Percentiles rank a stretch among this genome's conserved stretches.
These are phyloP conservation scores for Ictidomys tridecemlineatus DNA, from an alignment of 2,113 vertebrate genomes.

Conservation along the genomic window DNA sequence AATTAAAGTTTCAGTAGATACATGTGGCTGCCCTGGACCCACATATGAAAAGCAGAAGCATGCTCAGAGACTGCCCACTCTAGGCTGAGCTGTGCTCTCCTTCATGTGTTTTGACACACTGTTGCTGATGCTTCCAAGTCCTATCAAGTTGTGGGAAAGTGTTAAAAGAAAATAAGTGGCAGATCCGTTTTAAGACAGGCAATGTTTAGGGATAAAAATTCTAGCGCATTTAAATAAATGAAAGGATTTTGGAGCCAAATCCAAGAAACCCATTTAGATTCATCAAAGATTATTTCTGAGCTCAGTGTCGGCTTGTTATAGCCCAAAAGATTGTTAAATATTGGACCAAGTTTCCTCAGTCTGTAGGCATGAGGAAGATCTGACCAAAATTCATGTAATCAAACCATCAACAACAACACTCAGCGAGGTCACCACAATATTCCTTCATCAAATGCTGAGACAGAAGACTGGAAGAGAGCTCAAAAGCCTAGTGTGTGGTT, in stretches of 20 bases:
- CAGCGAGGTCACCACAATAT: not conserved
- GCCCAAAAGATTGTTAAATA: not conserved
- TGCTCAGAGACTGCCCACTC: too few species aligned
- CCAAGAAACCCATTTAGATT: not conserved
- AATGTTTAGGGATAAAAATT: constrained; percentile 34
- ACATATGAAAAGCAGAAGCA: not conserved
- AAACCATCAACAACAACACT: not conserved
- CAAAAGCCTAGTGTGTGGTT: not conserved
- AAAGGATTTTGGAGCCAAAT: constrained; percentile 33
- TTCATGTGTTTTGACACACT: not conserved
- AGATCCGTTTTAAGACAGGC: not conserved
- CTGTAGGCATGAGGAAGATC: not conserved
- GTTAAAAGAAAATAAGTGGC: not conserved
- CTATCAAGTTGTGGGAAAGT: not conserved
- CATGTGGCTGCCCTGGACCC: not conserved
- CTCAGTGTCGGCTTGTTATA: not conserved
- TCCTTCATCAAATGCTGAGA: not conserved
- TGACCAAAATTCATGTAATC: not conserved
- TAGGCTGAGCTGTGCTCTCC: not conserved
- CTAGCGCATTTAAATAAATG: constrained; percentile 31
- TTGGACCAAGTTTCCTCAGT: not conserved
- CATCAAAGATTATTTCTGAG: constrained; percentile 53
- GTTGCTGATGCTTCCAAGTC: not conserved
- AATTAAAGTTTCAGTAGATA: not conserved
- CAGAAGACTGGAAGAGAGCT: not conserved